A percentile compares a stretch with the other conserved stretches of the same genome.
These are phyloP conservation scores for Lithobius niger DNA, from an alignment of 1,140 invertebrate genomes.

Conservation along the genomic window DNA sequence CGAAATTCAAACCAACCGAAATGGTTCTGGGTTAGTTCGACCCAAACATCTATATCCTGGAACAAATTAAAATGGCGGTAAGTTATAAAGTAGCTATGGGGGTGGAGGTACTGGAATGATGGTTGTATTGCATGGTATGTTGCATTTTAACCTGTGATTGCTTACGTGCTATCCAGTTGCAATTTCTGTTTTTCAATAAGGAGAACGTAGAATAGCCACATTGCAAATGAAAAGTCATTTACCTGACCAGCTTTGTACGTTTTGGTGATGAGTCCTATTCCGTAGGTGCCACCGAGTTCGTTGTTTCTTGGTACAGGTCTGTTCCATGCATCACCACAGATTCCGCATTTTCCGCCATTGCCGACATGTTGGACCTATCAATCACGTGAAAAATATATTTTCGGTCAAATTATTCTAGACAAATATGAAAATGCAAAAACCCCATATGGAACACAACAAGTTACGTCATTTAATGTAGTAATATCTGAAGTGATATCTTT, in stretches of 20 bases:
- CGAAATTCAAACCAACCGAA: conserved; percentile 69
- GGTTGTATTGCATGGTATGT: too few relatives aligned
- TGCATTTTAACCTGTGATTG: too few relatives aligned
- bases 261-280: conserved; percentile 39
- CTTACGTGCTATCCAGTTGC: too few relatives aligned
- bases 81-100: too few relatives aligned
- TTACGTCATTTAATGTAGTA: too few relatives aligned
- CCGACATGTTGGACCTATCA: too few relatives aligned
- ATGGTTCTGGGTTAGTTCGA: conserved; percentile 82
- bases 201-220: not conserved
- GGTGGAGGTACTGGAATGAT: too few relatives aligned
- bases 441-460: too few relatives aligned
- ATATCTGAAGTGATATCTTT: too few relatives aligned
- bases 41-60: conserved; percentile 52
- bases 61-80: not conserved
- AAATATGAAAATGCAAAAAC: too few relatives aligned
- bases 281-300: conserved; percentile 47
- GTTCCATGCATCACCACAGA: conserved; percentile 28
- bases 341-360: conserved; percentile 33
- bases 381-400: too few relatives aligned
- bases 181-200: not conserved
- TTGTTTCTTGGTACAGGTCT: conserved; percentile 40
- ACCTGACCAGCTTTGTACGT: conserved; percentile 28
- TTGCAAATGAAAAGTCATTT: not conserved
- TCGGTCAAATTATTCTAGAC: too few relatives aligned